These are phyloP conservation scores for Koerneria pararmatus DNA, from an alignment of 2,888 invertebrate genomes.

Conservation along the genomic window DNA sequence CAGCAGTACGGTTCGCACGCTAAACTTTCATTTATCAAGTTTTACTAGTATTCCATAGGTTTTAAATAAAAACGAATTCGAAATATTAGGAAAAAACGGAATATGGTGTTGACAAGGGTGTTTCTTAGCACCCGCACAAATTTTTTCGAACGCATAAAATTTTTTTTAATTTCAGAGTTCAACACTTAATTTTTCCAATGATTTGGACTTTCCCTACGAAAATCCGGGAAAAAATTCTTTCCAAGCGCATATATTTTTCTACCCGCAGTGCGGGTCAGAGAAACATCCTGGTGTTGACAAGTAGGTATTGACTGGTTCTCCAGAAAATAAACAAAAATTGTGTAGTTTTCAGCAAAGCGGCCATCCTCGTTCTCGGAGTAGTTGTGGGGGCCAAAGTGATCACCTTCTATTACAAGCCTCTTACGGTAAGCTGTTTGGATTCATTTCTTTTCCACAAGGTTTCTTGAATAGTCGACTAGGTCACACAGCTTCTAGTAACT, in stretches of 20 bases:
- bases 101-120: background rate
- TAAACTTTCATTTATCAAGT: background rate
- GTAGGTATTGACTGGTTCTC: too few species aligned
- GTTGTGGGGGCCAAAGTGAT: conserved; percentile 46
- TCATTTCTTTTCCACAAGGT: too few species aligned
- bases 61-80: background rate
- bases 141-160: background rate
- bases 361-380: conserved; percentile 40
- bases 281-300: too few species aligned
- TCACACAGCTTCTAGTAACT: too few species aligned
- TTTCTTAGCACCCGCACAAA: background rate
- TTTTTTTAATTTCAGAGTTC: too few species aligned
- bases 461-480: too few species aligned
- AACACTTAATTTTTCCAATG: too few species aligned
- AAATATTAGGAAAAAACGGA: background rate
- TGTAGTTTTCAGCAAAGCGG: conserved; percentile 39
- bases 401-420: conserved; percentile 42
- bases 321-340: too few species aligned
- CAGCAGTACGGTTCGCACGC: conserved; percentile 4
- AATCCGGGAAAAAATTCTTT: too few species aligned
- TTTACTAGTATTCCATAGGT: background rate
- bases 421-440: conserved; percentile 29
- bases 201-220: too few species aligned
- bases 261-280: too few species aligned
- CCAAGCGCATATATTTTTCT: too few species aligned